Percentiles rank a stretch among this genome's conserved stretches.
Conservation (phyloP, 2,113 vertebrate species). For the Clarias batrachus region DNA sequence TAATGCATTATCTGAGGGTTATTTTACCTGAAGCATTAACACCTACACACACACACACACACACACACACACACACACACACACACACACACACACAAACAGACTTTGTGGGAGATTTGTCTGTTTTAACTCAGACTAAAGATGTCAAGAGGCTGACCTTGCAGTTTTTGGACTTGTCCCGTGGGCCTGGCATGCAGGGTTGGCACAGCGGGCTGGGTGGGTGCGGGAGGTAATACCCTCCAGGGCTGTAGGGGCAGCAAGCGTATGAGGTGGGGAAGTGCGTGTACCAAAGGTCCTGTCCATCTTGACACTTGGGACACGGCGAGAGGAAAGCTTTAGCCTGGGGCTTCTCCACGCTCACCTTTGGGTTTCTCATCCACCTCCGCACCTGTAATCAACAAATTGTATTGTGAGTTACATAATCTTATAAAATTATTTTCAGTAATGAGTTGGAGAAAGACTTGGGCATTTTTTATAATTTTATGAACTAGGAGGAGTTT, state of each 20-base stretch:
- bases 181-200: conserved; percentile 65
- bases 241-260: conserved; percentile 75
- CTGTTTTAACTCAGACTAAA: neutral
- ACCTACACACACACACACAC: too few species aligned
- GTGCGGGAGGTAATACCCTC: conserved; percentile 69
- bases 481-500: neutral
- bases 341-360: conserved; percentile 83
- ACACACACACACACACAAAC: too few species aligned
- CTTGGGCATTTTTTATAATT: neutral
- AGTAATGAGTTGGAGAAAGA: neutral
- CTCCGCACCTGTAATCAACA: conserved; percentile 79
- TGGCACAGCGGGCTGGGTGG: conserved; percentile 61
- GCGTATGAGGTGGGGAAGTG: conserved; percentile 78
- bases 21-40: too few species aligned
- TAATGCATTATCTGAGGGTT: too few species aligned
- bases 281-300: conserved; percentile 76
- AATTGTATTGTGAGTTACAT: neutral
- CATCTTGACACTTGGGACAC: conserved; percentile 75
- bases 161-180: conserved; percentile 79
- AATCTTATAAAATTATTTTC: too few species aligned
- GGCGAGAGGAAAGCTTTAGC: conserved; percentile 78
- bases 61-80: too few species aligned
- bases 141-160: conserved; percentile 74
- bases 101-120: too few species aligned
- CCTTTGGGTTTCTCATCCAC: conserved; percentile 92